Base-by-base conservation (phyloP, 1,140 invertebrate genomes). In the Geopemphigus sp. region DNA sequence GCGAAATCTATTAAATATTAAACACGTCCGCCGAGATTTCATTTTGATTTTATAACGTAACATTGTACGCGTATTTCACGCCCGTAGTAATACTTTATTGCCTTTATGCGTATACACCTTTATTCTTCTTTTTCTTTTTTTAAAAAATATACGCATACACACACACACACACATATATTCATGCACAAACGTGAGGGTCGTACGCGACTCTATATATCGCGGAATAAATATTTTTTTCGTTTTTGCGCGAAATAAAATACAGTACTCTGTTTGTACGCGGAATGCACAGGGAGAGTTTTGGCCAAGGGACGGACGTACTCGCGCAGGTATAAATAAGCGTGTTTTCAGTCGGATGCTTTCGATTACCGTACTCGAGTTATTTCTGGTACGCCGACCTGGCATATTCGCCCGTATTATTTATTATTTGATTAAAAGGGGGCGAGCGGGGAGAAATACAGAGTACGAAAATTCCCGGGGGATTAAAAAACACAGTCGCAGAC, bases 261-360 rank as follows among this genome's bases (percentile, higher is more conserved):
- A 50, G 66, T 68, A 24, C 15, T 50, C 6, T 47, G 66, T 72
- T 72, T 70, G 47, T 10, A 72, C 4, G 26, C 1, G 32, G 54
- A 76, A 76, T 76, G 54, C 22, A 5, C 8, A 50, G 39, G 74
- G 56, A 22, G 17, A 5, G 39, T 78, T 47, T 32, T 61, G 22
- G 8, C 22, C 19, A 45, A 26, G 53, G 56, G 14, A 57, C 59
- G 32, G 29, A 45, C 22, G 56, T 57, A 39, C 32, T 76, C 29
- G 73, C 17, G 74, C 74, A 78, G 74, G 74, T 78, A 78, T 78
- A 63, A 78, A 63, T 78, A 63, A 78, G 74, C 74, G 50, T 78
- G 57, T 78, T 78, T 78, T 50, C 74, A 63, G 74, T 78, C 74
- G 74, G 57, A 78, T 61, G 74, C 57, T 78, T 29, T 78, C 57